Evolutionary conservation across 2,888 invertebrate species (phyloP).

Genomic region (Idaea dimidiata): DNA sequence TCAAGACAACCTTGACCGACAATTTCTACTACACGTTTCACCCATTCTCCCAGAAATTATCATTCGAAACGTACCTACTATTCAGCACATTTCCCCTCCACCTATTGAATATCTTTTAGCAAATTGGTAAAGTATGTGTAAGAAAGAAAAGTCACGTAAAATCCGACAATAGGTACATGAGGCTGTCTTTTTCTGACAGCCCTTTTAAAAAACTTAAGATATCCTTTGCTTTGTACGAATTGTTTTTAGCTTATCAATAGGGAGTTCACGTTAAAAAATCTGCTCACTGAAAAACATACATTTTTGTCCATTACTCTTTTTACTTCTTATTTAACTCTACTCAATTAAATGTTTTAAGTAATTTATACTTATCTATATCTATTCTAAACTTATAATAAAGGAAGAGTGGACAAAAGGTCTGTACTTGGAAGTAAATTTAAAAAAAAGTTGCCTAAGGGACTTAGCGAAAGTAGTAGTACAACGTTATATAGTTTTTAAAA

Average conservation of each 20-base stretch:
- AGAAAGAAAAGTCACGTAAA: conserved; percentile 1
- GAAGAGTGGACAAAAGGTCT: too few species aligned
- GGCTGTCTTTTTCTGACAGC: conserved; percentile 1
- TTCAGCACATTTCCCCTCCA: background rate
- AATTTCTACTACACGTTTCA: background rate
- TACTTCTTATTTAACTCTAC: background rate
- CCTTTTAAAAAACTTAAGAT: background rate
- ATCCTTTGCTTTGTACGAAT: background rate
- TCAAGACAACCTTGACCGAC: too few species aligned
- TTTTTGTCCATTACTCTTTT: too few species aligned
- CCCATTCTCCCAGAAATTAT: background rate
- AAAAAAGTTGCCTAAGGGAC: too few species aligned
- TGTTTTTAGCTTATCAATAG: background rate
- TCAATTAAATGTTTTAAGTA: background rate
- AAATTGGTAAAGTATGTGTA: background rate
- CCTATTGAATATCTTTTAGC: background rate
- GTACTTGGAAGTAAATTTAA: too few species aligned
- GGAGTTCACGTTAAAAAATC: background rate
- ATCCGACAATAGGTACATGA: background rate
- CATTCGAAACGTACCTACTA: background rate
- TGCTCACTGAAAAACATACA: background rate
- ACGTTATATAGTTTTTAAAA: too few species aligned
- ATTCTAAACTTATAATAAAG: too few species aligned
- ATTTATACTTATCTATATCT: too few species aligned
- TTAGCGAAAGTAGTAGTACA: too few species aligned